Percentiles rank a stretch among this genome's conserved stretches.
phyloP scores from a whole-genome alignment of 2,797 vertebrate species.

The Fistularia tabacaria region DNA sequence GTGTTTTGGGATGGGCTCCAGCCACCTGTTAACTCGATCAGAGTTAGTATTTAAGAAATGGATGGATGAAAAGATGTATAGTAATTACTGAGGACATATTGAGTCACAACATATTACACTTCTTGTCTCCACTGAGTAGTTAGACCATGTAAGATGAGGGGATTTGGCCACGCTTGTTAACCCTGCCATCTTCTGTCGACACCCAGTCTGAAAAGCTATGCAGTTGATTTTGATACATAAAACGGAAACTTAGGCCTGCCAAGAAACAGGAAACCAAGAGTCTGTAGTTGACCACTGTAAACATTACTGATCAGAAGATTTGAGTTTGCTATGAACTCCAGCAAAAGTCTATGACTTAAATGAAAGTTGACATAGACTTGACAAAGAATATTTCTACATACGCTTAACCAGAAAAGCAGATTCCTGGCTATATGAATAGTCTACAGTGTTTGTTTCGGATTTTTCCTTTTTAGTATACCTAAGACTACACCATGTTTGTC shows the following conservation, averaged over 20 bases:
- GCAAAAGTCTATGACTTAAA: too few relatives aligned
- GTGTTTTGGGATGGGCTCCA: background rate
- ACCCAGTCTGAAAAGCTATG: constrained; percentile 1
- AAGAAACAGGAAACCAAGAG: constrained; percentile 30
- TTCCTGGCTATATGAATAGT: too few relatives aligned
- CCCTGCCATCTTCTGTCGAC: background rate
- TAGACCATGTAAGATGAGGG: too few relatives aligned
- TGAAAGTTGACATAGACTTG: too few relatives aligned
- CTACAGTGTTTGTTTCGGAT: too few relatives aligned
- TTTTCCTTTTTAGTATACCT: too few relatives aligned
- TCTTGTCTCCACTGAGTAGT: background rate
- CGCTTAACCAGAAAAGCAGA: too few relatives aligned
- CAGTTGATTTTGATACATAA: constrained; percentile 8
- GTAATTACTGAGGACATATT: background rate
- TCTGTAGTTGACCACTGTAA: constrained; percentile 12
- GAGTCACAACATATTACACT: background rate
- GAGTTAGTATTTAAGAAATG: background rate
- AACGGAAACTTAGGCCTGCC: constrained; percentile 9
- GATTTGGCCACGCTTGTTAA: background rate
- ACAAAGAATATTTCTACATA: too few relatives aligned
- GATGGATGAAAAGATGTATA: background rate
- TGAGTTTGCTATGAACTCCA: too few relatives aligned
- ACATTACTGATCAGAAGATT: constrained; percentile 1
- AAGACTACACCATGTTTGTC: too few relatives aligned
- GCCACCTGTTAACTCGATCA: background rate